phyloP scores from a whole-genome alignment of 2,888 invertebrate species.

The Yponomeuta evonymella region DNA sequence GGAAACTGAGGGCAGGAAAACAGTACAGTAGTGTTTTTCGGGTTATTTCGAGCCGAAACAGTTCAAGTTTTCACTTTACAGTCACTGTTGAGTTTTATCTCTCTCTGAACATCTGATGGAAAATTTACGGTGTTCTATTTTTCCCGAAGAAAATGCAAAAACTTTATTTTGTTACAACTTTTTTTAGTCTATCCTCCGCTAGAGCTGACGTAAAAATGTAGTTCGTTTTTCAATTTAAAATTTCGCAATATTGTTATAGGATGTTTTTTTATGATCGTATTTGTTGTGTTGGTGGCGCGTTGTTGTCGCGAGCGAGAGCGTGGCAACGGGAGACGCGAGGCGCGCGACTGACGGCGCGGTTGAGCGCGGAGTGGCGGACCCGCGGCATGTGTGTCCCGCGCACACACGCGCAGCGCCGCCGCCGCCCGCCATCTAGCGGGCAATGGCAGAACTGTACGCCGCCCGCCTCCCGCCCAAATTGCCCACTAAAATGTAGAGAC shows the following conservation, averaged over 20 bases:
- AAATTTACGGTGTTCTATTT: not conserved
- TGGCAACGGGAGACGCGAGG: slow-evolving; percentile 45
- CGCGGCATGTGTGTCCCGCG: slow-evolving; percentile 55
- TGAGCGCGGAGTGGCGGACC: slow-evolving; percentile 69
- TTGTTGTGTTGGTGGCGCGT: slow-evolving; percentile 17
- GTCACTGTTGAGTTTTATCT: slow-evolving; percentile 44
- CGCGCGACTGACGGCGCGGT: slow-evolving; percentile 69
- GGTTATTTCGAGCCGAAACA: not conserved
- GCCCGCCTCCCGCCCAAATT: slow-evolving; percentile 25
- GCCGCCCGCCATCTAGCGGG: slow-evolving; percentile 54
- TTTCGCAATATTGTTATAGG: slow-evolving; percentile 10
- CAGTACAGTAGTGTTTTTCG: not conserved
- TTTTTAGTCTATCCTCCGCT: slow-evolving; percentile 1
- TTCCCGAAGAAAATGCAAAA: slow-evolving; percentile 6
- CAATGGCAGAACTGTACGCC: slow-evolving; percentile 50
- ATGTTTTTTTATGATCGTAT: slow-evolving; percentile 11
- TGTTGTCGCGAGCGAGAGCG: slow-evolving; percentile 23
- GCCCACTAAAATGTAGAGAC: slow-evolving; percentile 9
- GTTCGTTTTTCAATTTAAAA: not conserved
- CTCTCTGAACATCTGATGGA: slow-evolving; percentile 33
- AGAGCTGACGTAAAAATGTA: not conserved
- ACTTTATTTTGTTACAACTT: slow-evolving; percentile 8
- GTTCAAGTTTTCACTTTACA: slow-evolving; percentile 33
- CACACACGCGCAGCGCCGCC: slow-evolving; percentile 43
- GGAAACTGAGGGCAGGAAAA: not conserved